phyloP scores from a whole-genome alignment of 2,113 vertebrate species.

The Sprattus sprattus region DNA sequence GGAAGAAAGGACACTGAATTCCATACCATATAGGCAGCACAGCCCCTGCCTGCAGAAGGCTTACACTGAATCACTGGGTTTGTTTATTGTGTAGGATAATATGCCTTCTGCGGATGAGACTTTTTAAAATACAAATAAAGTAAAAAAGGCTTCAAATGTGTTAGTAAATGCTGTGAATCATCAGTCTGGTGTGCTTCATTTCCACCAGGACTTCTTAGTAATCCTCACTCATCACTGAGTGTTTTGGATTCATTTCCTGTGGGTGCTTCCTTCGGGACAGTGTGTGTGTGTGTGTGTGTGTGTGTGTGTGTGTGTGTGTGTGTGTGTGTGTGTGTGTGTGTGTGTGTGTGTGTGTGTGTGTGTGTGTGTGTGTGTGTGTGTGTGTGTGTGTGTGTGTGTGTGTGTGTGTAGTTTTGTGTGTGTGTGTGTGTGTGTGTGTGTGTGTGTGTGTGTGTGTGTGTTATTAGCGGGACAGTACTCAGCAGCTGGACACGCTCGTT shows the following conservation, averaged over 20 bases:
- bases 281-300: neutral
- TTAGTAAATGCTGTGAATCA: neutral
- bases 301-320: neutral
- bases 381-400: neutral
- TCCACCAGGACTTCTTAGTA: no score
- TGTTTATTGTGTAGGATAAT: neutral
- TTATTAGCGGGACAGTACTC: no score
- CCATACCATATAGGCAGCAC: neutral
- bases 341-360: no score
- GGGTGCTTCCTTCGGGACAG: no score
- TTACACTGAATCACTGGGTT: neutral
- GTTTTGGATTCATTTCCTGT: no score
- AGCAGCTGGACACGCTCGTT: no score
- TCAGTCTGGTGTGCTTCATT: neutral
- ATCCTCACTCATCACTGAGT: no score
- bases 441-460: neutral
- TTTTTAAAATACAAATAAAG: neutral
- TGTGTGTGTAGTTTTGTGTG: neutral
- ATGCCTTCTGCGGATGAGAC: neutral
- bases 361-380: no score
- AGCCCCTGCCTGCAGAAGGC: neutral
- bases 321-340: neutral
- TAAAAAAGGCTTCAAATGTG: neutral
- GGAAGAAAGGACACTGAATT: neutral
- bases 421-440: neutral